phyloP scores from a whole-genome alignment of 1,140 invertebrate species.

The Cotesia vestalis region DNA sequence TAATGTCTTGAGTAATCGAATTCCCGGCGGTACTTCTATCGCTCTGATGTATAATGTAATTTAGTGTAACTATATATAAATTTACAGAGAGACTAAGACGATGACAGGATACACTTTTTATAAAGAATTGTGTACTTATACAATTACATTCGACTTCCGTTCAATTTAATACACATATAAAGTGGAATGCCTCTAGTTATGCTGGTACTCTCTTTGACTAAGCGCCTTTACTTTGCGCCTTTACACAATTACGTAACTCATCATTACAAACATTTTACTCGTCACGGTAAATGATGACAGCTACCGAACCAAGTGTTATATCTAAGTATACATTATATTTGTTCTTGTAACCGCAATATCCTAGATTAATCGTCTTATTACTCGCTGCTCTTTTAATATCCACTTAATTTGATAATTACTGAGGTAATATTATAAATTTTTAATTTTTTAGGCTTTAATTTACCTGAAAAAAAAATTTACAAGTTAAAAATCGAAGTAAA shows the following conservation, averaged over 20 bases:
- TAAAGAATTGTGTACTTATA: conserved; percentile 3
- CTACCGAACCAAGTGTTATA: conserved; percentile 37
- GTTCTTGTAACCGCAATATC: conserved; percentile 26
- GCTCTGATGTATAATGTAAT: too few relatives aligned
- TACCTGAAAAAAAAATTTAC: too few relatives aligned
- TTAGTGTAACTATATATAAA: background rate
- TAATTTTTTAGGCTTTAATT: too few relatives aligned
- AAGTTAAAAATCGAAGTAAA: too few relatives aligned
- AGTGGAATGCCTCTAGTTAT: too few relatives aligned
- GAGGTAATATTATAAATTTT: too few relatives aligned
- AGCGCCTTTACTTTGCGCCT: conserved; percentile 7
- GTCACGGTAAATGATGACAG: conserved; percentile 49
- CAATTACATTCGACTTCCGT: conserved; percentile 39
- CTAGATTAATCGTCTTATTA: background rate
- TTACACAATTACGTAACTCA: conserved; percentile 46
- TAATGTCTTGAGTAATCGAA: too few relatives aligned
- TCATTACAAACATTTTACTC: conserved; percentile 1
- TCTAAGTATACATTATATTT: background rate
- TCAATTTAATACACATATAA: conserved; percentile 21
- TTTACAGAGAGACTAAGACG: background rate
- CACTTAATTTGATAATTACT: background rate
- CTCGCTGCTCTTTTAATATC: background rate
- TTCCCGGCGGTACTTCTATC: too few relatives aligned
- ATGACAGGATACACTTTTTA: background rate
- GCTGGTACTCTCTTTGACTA: background rate